phyloP scores from a whole-genome alignment of 2,113 vertebrate species.

The Cyprinodon brontotheroides region DNA sequence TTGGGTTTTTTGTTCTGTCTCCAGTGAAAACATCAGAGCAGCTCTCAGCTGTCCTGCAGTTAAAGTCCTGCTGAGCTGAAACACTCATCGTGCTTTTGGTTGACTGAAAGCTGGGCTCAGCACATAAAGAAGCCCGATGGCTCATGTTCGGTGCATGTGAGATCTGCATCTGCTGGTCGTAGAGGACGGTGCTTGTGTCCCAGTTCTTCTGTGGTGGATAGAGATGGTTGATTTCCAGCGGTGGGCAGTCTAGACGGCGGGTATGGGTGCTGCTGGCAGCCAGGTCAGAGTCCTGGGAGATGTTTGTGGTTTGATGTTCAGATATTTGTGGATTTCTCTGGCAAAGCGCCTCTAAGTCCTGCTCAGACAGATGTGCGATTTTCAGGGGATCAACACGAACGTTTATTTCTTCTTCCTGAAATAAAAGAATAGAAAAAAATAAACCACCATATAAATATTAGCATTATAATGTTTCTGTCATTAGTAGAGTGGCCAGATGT shows the following conservation, averaged over 20 bases:
- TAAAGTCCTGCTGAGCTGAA: not conserved
- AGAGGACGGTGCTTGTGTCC: conserved; percentile 14
- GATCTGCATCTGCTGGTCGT: conserved; percentile 16
- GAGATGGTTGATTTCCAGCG: conserved; percentile 20
- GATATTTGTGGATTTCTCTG: conserved; percentile 53
- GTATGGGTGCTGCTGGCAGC: conserved; percentile 5
- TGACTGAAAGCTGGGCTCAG: not conserved
- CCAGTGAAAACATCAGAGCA: not conserved
- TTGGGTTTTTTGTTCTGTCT: not conserved
- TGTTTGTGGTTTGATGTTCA: conserved; percentile 11
- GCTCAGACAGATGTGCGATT: conserved; percentile 21
- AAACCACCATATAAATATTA: conserved; percentile 5
- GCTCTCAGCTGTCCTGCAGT: not conserved
- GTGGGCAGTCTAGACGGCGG: not conserved
- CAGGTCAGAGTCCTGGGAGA: not conserved
- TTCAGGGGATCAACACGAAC: conserved; percentile 24
- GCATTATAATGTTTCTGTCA: conserved; percentile 2
- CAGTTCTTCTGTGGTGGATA: conserved; percentile 32
- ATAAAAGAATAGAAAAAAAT: conserved; percentile 31
- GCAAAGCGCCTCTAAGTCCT: conserved; percentile 36
- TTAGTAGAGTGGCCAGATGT: not conserved
- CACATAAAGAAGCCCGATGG: not conserved
- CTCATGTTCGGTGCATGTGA: not conserved
- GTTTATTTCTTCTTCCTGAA: conserved; percentile 56
- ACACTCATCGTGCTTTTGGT: not conserved